These are phyloP conservation scores for Montipora foliosa DNA, from an alignment of 64 coral and sea anemone genomes.

Conservation along the genomic window DNA sequence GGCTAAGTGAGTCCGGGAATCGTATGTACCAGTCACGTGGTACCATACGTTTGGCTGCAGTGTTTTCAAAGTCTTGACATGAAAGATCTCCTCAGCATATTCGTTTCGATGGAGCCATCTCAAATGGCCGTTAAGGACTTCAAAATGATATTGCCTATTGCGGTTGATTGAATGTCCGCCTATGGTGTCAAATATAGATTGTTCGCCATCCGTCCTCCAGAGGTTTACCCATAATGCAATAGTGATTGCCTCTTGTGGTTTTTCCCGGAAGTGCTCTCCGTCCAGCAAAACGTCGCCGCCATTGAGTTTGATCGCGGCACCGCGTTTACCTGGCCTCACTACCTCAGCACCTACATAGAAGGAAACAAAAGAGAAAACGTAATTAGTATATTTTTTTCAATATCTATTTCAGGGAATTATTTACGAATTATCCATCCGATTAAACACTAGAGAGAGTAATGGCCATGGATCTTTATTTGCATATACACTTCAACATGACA, in stretches of 20 bases:
- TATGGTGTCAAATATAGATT: slow-evolving; percentile 77
- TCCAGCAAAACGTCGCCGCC: slow-evolving; percentile 77
- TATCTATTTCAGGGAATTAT: background rate
- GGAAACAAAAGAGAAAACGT: background rate
- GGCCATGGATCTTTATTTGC: too few species aligned
- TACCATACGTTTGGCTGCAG: slow-evolving; percentile 82
- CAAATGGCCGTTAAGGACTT: slow-evolving; percentile 75
- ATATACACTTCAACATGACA: too few species aligned
- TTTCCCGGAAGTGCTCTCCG: slow-evolving; percentile 77
- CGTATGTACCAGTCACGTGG: slow-evolving; percentile 93
- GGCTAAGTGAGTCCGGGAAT: slow-evolving; percentile 71
- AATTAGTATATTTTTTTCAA: background rate
- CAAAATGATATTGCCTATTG: slow-evolving; percentile 75
- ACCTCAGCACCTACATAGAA: slow-evolving; percentile 13
- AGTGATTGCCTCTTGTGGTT: slow-evolving; percentile 79
- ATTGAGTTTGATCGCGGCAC: slow-evolving; percentile 68
- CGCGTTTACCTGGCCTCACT: slow-evolving; percentile 16
- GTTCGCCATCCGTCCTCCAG: slow-evolving; percentile 65
- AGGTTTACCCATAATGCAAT: slow-evolving; percentile 93
- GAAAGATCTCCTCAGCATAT: slow-evolving; percentile 68
- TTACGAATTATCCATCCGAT: too few species aligned
- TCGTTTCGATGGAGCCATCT: slow-evolving; percentile 85
- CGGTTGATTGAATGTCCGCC: slow-evolving; percentile 35
- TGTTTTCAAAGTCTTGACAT: slow-evolving; percentile 62
- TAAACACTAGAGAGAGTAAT: too few species aligned